Conservation (phyloP, 1,140 invertebrate species). For the Cotesia vestalis region DNA sequence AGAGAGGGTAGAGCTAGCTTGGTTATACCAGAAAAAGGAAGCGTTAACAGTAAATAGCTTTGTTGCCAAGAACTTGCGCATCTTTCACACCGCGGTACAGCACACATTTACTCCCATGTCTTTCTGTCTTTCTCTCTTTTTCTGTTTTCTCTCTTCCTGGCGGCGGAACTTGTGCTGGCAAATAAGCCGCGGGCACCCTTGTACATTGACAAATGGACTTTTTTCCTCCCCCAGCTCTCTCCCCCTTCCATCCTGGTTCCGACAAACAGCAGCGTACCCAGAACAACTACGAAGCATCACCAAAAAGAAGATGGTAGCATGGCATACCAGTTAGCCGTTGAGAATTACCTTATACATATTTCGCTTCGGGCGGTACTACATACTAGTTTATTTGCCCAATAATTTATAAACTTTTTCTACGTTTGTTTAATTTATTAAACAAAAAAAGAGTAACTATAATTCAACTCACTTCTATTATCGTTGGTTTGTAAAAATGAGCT, state of each 20-base stretch:
- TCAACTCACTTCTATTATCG: too few relatives aligned
- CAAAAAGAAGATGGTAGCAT: too few relatives aligned
- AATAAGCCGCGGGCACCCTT: constrained; percentile 29
- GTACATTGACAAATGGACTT: constrained; percentile 36
- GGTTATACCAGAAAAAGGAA: constrained; percentile 23
- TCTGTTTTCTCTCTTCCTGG: not conserved
- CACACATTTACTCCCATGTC: too few relatives aligned
- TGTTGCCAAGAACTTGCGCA: constrained; percentile 38
- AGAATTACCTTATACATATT: constrained; percentile 30
- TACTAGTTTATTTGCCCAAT: not conserved
- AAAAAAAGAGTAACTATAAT: too few relatives aligned
- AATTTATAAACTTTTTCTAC: not conserved
- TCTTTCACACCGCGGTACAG: constrained; percentile 31
- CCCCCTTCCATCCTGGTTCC: not conserved
- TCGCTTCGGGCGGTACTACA: too few relatives aligned
- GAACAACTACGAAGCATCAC: too few relatives aligned
- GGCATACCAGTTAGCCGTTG: not conserved
- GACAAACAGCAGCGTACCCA: too few relatives aligned
- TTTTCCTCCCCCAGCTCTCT: constrained; percentile 26
- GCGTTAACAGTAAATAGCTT: constrained; percentile 38
- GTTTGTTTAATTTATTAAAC: not conserved
- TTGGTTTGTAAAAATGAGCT: not conserved
- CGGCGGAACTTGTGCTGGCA: constrained; percentile 34
- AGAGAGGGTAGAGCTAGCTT: too few relatives aligned
- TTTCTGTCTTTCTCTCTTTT: too few relatives aligned